Conservation (phyloP, 2,888 invertebrate species). For the Thecocarcelia acutangulata region DNA sequence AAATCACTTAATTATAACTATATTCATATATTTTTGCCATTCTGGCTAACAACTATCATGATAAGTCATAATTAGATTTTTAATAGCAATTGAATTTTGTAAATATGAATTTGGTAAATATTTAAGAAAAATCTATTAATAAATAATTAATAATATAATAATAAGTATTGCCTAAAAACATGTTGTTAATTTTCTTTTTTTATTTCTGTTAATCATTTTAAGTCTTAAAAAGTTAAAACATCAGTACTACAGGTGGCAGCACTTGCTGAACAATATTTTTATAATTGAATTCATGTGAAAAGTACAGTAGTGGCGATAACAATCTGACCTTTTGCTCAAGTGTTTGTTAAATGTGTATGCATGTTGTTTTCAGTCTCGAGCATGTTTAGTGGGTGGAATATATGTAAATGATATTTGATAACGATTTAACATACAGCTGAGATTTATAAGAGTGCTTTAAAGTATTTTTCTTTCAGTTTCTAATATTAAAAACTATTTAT, state of each 20-base stretch:
- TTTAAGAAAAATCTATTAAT: too few species aligned
- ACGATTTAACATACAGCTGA: constrained; percentile 22
- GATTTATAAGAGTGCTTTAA: constrained; percentile 7
- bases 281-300: neutral
- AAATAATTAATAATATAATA: too few species aligned
- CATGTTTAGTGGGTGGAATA: constrained; percentile 25
- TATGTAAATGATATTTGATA: constrained; percentile 46
- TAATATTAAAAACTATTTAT: too few species aligned
- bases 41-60: too few species aligned
- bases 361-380: neutral
- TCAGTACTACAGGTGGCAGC: constrained; percentile 55
- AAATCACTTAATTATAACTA: too few species aligned
- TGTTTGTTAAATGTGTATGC: neutral
- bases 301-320: constrained; percentile 48
- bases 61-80: too few species aligned
- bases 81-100: too few species aligned
- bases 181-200: constrained; percentile 42
- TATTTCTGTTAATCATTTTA: constrained; percentile 7
- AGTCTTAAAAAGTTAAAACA: neutral
- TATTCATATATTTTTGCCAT: too few species aligned
- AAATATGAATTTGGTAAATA: too few species aligned
- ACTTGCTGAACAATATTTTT: constrained; percentile 23
- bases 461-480: neutral
- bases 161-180: constrained; percentile 67
- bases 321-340: constrained; percentile 46